These are phyloP conservation scores for Alces alces DNA, from an alignment of 2,113 vertebrate genomes.

Conservation along the genomic window DNA sequence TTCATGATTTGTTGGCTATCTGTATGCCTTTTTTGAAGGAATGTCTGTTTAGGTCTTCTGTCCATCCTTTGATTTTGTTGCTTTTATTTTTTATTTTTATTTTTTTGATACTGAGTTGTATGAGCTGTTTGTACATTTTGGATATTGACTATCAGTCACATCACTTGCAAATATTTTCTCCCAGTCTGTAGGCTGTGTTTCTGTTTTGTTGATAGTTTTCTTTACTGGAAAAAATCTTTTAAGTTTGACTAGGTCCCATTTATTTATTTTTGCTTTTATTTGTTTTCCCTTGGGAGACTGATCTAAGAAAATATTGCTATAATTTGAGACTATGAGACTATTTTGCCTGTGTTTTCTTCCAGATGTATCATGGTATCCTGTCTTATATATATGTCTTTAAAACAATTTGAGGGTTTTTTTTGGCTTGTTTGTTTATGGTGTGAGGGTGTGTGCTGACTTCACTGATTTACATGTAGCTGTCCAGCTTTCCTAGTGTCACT, in stretches of 20 bases:
- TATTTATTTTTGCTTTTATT: background rate
- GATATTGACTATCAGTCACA: background rate
- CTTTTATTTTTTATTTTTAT: background rate
- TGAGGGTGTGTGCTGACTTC: background rate
- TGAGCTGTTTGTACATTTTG: background rate
- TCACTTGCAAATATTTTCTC: background rate
- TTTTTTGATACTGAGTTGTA: background rate
- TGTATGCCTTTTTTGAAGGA: background rate
- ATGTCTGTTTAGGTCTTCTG: background rate
- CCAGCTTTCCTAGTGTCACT: background rate
- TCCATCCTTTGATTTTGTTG: background rate
- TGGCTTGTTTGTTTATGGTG: background rate
- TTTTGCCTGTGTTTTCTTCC: background rate
- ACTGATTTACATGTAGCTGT: background rate
- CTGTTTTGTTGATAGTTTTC: background rate
- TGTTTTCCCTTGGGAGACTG: background rate
- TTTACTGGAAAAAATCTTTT: background rate
- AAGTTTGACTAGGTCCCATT: background rate
- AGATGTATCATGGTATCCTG: background rate
- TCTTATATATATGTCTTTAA: background rate
- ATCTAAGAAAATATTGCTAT: background rate
- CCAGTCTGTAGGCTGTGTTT: background rate
- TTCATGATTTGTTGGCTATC: background rate
- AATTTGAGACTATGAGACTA: background rate
- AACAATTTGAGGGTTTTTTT: background rate